Percentiles rank a stretch among this genome's conserved stretches.
Conservation (phyloP, 2,797 vertebrate genomes). For the Eulemur mongoz region DNA sequence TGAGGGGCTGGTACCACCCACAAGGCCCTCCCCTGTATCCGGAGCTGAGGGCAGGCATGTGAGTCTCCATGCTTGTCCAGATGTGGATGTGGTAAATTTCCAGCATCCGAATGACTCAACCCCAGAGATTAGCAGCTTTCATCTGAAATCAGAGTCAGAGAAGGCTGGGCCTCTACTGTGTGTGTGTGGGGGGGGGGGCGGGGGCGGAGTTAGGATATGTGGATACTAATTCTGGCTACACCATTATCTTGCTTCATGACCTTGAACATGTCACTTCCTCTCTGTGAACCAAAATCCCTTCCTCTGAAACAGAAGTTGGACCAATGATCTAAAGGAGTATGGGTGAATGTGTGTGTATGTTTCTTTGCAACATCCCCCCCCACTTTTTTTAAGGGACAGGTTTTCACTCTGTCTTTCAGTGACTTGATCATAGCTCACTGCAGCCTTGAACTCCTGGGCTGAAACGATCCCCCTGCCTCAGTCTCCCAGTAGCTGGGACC, state of each 20-base stretch:
- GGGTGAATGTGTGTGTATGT: background rate
- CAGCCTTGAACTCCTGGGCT: background rate
- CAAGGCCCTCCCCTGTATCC: background rate
- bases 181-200: too few relatives aligned
- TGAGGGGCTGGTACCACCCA: background rate
- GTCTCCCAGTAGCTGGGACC: background rate
- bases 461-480: background rate
- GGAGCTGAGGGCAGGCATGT: background rate
- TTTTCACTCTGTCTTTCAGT: background rate
- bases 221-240: background rate
- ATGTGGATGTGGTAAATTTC: conserved; percentile 69
- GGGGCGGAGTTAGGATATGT: background rate
- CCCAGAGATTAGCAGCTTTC: conserved; percentile 61
- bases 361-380: background rate
- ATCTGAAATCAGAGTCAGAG: conserved; percentile 55
- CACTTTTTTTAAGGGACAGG: background rate
- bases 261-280: conserved; percentile 42
- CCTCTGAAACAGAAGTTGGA: background rate
- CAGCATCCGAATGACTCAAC: conserved; percentile 66
- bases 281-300: conserved; percentile 30
- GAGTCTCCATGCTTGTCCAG: conserved; percentile 34
- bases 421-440: background rate
- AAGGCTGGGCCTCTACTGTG: background rate
- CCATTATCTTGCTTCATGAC: conserved; percentile 3
- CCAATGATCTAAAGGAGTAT: background rate